Conservation (phyloP, 2,113 vertebrate genomes). For the Paramormyrops kingsleyae region DNA sequence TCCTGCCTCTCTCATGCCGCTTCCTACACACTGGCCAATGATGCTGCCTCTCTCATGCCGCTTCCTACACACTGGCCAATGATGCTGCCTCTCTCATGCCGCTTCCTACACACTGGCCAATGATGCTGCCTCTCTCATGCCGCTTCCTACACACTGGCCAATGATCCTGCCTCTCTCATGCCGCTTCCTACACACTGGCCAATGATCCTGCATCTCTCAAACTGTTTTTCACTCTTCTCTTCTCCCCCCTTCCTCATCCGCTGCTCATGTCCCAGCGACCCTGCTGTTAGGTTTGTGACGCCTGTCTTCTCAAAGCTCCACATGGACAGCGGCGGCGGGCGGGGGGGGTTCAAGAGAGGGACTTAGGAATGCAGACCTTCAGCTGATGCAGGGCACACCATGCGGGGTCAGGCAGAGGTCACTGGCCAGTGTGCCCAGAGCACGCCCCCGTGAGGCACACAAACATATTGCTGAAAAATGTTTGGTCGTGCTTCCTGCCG, state of each 20-base stretch:
- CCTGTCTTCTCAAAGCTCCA: neutral
- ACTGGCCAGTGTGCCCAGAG: neutral
- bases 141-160: neutral
- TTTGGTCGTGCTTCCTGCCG: slow-evolving; percentile 57
- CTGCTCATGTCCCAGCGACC: neutral
- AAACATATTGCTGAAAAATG: slow-evolving; percentile 43
- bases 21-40: neutral
- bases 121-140: neutral
- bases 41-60: neutral
- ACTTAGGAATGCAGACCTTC: neutral
- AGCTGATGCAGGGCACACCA: neutral
- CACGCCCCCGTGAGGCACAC: neutral
- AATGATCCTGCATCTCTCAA: neutral
- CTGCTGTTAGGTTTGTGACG: neutral
- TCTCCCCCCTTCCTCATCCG: neutral
- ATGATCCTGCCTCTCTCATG: neutral
- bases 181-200: no score
- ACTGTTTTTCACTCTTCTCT: neutral
- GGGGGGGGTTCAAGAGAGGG: neutral
- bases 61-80: neutral
- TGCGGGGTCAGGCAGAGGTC: neutral
- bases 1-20: no score
- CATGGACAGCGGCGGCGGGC: neutral
- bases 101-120: neutral
- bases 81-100: neutral